Evolutionary conservation across 2,113 vertebrate genomes (phyloP), one percentile per base, ranked within the genome.

Genomic region (Nipponia nippon): DNA sequence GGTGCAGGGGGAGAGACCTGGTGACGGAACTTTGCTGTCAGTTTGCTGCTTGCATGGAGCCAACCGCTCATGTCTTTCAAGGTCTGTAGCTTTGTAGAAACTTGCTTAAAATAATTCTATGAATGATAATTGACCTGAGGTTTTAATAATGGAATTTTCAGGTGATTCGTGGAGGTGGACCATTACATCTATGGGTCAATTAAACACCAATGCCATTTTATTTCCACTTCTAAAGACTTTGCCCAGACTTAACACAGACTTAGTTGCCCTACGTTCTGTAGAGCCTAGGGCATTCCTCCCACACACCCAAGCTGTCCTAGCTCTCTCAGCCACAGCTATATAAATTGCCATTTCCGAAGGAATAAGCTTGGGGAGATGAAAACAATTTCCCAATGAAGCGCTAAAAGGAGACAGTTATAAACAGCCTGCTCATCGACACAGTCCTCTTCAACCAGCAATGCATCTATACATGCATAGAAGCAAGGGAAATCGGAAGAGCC

Each of bases 251-350:
- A 47, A 65, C 4, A 26, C 8, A 75, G 32, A 38, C 3, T 7
- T 32, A 0, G 0, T 4, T 76, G 42, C 8, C 20, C 16, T 30
- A 3, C 27, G n/a, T 34, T 76, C 50, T 83, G 56, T 20, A 75
- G 32, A 47, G 58, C 62, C 47, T 27, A 66, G 18, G 32, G 14
- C 22, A 75, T 5, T 21, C 7, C 21, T 71, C 50, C 44, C 13
- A 78, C 58, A 20, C 34, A 73, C 4, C 16, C 49, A 69, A 34
- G 40, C 22, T 70, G 40, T 84, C 34, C 63, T 46, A 59, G 71
- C 38, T 69, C 46, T 71, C 63, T 70, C 59, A 78, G 34, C 49
- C 30, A 61, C 49, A 61, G 59, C 22, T 62, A 52, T 2, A n/a
- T 6, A 80, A 62, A 67, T 16, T 61, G 34, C 26, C 18, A 36